phyloP scores from a whole-genome alignment of 2,797 vertebrate genomes.

The Tenualosa thibaudeaui region DNA sequence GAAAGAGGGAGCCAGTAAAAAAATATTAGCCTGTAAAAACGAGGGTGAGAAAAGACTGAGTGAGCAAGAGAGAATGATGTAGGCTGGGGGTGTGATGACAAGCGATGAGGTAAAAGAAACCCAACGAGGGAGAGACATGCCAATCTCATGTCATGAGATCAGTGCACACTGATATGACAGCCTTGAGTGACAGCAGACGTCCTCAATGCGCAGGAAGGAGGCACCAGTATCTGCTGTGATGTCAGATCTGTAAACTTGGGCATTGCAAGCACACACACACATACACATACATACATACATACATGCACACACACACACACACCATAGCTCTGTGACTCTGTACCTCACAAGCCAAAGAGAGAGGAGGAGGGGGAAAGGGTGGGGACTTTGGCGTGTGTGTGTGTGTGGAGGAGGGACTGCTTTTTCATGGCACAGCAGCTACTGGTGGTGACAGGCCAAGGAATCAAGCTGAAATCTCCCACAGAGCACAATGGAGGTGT shows the following conservation, averaged over 20 bases:
- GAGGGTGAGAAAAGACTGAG: not conserved
- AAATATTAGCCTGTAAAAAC: not conserved
- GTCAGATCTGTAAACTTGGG: not conserved
- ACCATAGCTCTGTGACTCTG: not conserved
- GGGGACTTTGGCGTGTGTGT: slow-evolving; percentile 28
- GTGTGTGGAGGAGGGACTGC: slow-evolving; percentile 8
- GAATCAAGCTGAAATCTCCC: not conserved
- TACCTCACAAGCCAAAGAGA: not conserved
- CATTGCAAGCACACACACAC: not conserved
- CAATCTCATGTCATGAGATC: not conserved
- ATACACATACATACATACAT: slow-evolving; percentile 53
- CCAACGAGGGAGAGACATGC: not conserved
- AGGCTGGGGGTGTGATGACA: no score
- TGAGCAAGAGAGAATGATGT: not conserved
- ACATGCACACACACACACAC: slow-evolving; percentile 38
- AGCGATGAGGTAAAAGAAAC: not conserved
- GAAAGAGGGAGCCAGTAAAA: not conserved
- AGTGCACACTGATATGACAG: not conserved
- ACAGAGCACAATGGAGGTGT: slow-evolving; percentile 17
- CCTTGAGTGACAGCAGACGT: not conserved
- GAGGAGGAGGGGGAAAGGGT: not conserved
- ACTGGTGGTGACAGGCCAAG: slow-evolving; percentile 56
- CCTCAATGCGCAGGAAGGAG: not conserved
- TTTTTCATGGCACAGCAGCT: slow-evolving; percentile 26
- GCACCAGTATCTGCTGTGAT: not conserved